Base-by-base conservation (phyloP, 2,113 vertebrate genomes). In the Ageneiosus marmoratus region DNA sequence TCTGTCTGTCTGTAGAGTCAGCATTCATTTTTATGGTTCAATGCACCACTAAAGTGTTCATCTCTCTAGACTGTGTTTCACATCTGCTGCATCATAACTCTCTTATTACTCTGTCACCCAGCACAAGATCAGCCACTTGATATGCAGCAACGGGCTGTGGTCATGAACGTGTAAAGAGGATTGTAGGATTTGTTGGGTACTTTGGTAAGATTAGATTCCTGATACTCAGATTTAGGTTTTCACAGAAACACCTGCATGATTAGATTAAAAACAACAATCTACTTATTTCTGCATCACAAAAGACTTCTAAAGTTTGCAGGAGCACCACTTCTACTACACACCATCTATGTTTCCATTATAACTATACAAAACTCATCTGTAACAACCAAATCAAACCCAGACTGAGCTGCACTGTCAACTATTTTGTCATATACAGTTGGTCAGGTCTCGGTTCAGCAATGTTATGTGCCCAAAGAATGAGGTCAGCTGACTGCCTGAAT, bases 191-290 rank as follows among this genome's bases (percentile, higher is more conserved):
- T 84, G 83, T 65, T 63, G 51, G 73, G 22, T 48, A 32, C 65
- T 78, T 70, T 86, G 63, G 53, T 77, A 75, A 78, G 82, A 86
- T 81, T 81, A 60, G 18, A 86, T 81, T 83, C 48, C 27, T 79
- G 77, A 83, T 76, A 29, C 60, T 55, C 53, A 78, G 63, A 65
- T 72, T 77, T 84, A 65, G 60, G 12, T 51, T 86, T 84, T 76
- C 2, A 80, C 34, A 29, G 50, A 76, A 65, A 53, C 56, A 46
- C 32, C 50, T 41, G 76, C 55, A 27, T n/a, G 55, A 60, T 78
- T 78, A 62, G 29, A 55, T 56, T 77, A 46, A 34, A 62, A 62
- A 41, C 11, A 24, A 27, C 24, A 12, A 27, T 29, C 27, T 63
- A 41, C 37, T 41, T 41, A n/a, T 79, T 79, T 63, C 32, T 63